Evolutionary conservation across 2,888 invertebrate species (phyloP), one percentile per base, ranked within the genome.

Genomic region (Isoperla grammatica): DNA sequence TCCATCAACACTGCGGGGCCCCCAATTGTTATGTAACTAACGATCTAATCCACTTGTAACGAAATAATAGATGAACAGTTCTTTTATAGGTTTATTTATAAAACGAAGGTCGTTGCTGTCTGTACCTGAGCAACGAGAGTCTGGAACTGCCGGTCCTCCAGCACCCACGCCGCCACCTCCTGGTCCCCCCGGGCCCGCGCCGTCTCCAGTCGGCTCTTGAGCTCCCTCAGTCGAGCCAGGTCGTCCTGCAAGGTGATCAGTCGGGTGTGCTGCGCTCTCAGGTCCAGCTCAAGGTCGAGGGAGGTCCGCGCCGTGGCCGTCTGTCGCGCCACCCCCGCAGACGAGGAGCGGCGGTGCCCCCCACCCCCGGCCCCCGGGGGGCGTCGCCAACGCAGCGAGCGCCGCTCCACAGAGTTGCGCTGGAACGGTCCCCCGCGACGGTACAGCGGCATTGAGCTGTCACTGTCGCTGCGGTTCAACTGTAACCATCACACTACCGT

Each of bases 381-480:
- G 48, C 80, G 73, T 65, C 85, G 81, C 81, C 87, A 90, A 71
- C 96, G 81, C 58, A 96, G 78, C n/a, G 95, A 95, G 61, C 95
- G 81, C 67, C 97, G 81, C 73, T 95, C 95, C 17, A 91, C 82
- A 17, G 95, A 88, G 69, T 91, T 92, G 57, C 96, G 81, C 75
- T 95, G 93, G 78, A 97, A 97, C 48, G 94, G 90, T 59, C 87
- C 87, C 65, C 68, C 81, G 71, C 81, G 81, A 72, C 85, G 78
- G 73, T 90, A 90, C 68, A 93, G 82, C 43, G 93, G 93, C 92
- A 96, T 95, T 43, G 95, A 93, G 69, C 95, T 95, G 74, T 97
- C 96, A 63, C 95, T 95, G 76, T 96, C 96, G 71, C 95, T 96
- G 67, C 97, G 86, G 74, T 95, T 97, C 68, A 97, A 75, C 83